Percentiles rank a stretch among this genome's conserved stretches.
phyloP scores from a whole-genome alignment of 2,113 vertebrate genomes.

The Chaetura pelagica region DNA sequence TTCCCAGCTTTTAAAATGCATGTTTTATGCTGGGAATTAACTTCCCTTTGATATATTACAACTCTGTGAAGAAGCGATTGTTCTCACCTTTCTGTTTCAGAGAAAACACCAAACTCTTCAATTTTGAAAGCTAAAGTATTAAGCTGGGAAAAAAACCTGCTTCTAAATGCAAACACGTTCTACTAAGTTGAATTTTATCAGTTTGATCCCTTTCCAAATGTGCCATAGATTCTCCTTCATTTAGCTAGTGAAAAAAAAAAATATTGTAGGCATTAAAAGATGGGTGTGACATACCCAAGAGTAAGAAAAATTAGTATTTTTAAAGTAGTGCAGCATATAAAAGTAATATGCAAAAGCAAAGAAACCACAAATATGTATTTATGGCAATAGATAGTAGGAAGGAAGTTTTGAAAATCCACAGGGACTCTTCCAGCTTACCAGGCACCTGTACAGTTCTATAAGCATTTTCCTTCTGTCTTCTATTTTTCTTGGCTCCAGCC shows the following conservation, averaged over 20 bases:
- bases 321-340: not conserved
- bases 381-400: not conserved
- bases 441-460: not conserved
- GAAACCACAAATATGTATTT: not conserved
- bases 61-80: not conserved
- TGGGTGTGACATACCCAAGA: not conserved
- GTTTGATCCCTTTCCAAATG: not conserved
- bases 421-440: not conserved
- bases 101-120: not conserved
- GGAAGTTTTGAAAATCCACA: not conserved
- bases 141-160: not conserved
- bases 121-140: constrained; percentile 4
- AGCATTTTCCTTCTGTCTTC: not conserved
- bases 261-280: not conserved
- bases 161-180: not conserved
- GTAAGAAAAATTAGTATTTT: not conserved
- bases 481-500: not conserved
- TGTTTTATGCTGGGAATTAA: not conserved
- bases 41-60: not conserved
- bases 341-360: not conserved
- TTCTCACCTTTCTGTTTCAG: not conserved
- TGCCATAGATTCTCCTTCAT: not conserved
- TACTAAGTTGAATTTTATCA: not conserved
- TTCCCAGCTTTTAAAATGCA: not conserved
- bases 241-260: not conserved